Percentiles rank a stretch among this genome's conserved stretches.
Evolutionary conservation across 2,113 vertebrate genomes (phyloP).

Genomic region (Burhinus bistriatus): DNA sequence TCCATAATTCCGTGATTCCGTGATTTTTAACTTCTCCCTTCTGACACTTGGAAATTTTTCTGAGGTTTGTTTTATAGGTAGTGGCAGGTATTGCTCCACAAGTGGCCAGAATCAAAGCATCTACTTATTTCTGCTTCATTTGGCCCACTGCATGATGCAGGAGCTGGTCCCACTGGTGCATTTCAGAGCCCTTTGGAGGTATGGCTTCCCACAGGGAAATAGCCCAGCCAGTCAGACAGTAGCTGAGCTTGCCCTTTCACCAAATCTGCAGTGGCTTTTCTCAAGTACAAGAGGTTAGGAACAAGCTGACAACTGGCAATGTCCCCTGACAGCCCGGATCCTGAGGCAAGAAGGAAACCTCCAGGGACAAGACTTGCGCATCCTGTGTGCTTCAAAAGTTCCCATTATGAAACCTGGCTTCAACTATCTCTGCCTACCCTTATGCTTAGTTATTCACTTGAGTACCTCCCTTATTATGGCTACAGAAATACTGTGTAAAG

Average conservation of each 20-base stretch:
- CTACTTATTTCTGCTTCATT: neutral
- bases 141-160: neutral
- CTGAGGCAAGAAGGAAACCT: neutral
- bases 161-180: neutral
- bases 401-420: neutral
- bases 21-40: neutral
- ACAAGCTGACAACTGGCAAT: neutral
- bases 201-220: neutral
- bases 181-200: neutral
- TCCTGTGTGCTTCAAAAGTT: neutral
- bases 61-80: neutral
- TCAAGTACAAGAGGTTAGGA: neutral
- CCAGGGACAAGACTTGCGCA: accelerated
- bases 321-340: neutral
- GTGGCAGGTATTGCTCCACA: neutral
- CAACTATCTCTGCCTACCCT: neutral
- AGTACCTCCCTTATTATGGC: neutral
- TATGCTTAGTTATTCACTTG: neutral
- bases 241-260: neutral
- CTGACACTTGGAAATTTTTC: neutral
- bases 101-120: neutral
- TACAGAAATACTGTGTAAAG: neutral
- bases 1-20: too few relatives aligned
- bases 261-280: neutral
- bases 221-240: accelerated